Percentiles rank a stretch among this genome's conserved stretches.
Evolutionary conservation across 2,113 vertebrate species (phyloP).

Genomic region (Percina caprodes): DNA sequence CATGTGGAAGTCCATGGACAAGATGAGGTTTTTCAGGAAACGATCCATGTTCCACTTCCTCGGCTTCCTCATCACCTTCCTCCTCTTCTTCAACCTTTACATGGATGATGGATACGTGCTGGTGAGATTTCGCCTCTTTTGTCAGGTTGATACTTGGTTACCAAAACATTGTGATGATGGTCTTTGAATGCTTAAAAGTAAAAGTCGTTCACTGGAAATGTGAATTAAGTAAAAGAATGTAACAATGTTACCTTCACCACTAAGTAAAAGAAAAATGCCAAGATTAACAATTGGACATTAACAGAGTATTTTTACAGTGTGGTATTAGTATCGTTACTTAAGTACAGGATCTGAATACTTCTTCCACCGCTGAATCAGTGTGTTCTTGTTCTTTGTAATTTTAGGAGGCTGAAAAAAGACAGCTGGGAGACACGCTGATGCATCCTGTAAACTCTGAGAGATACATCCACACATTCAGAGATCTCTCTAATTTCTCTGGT

Average conservation of each 20-base stretch:
- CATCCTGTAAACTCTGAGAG: constrained; percentile 91
- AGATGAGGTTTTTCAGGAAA: constrained; percentile 97
- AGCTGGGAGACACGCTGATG: constrained; percentile 89
- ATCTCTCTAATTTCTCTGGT: constrained; percentile 95
- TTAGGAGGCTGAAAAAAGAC: constrained; percentile 93
- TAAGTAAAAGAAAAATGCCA: no score
- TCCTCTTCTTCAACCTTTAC: constrained; percentile 95
- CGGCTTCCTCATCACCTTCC: constrained; percentile 90
- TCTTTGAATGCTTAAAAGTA: neutral
- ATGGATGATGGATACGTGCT: constrained; percentile 94
- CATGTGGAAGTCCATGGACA: constrained; percentile 89
- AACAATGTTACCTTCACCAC: no score
- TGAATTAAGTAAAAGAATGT: no score
- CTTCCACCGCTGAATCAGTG: neutral
- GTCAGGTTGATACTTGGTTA: neutral
- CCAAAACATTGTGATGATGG: no score
- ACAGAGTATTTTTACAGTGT: neutral
- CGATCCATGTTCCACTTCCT: constrained; percentile 92
- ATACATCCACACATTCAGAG: constrained; percentile 91
- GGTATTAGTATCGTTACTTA: no score
- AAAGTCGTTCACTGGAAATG: neutral
- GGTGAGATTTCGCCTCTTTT: constrained; percentile 81
- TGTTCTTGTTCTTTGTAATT: constrained; percentile 51
- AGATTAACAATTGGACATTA: no score
- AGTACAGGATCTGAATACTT: neutral